These are phyloP conservation scores for Xiphorhynchus erythropygius DNA, from an alignment of 2,797 vertebrate species.

Conservation along the genomic window DNA sequence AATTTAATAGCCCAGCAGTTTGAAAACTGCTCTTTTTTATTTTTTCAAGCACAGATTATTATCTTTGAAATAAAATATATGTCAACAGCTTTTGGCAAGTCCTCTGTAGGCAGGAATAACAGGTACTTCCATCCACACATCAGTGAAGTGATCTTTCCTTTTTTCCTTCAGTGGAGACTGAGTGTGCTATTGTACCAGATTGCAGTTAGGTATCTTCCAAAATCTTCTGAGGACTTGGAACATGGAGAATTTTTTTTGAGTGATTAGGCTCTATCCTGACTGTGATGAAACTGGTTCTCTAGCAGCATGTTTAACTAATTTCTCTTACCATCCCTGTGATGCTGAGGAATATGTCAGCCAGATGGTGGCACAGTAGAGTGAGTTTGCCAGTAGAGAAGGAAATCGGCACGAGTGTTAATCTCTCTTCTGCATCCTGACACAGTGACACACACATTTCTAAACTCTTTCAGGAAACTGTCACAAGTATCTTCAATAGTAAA, in stretches of 20 bases:
- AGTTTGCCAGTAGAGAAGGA: not conserved
- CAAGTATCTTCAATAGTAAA: not conserved
- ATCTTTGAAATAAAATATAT: not conserved
- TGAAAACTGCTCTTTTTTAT: not conserved
- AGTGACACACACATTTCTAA: not conserved
- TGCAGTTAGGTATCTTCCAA: not conserved
- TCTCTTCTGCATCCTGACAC: not conserved
- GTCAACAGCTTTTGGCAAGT: not conserved
- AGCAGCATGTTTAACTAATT: not conserved
- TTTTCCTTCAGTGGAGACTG: not conserved
- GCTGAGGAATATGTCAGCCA: not conserved
- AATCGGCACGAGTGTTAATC: not conserved
- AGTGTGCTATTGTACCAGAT: not conserved
- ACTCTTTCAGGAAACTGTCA: not conserved
- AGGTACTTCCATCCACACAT: not conserved
- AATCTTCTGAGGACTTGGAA: not conserved
- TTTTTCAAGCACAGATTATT: not conserved
- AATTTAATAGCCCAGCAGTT: not conserved
- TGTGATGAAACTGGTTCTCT: not conserved
- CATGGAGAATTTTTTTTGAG: not conserved
- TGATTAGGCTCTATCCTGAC: not conserved
- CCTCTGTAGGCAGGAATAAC: not conserved
- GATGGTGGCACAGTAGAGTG: not conserved
- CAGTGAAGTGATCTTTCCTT: not conserved
- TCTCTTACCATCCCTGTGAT: not conserved